Conservation (phyloP, 1,140 invertebrate genomes). For the Drosophila nigromelanica region DNA sequence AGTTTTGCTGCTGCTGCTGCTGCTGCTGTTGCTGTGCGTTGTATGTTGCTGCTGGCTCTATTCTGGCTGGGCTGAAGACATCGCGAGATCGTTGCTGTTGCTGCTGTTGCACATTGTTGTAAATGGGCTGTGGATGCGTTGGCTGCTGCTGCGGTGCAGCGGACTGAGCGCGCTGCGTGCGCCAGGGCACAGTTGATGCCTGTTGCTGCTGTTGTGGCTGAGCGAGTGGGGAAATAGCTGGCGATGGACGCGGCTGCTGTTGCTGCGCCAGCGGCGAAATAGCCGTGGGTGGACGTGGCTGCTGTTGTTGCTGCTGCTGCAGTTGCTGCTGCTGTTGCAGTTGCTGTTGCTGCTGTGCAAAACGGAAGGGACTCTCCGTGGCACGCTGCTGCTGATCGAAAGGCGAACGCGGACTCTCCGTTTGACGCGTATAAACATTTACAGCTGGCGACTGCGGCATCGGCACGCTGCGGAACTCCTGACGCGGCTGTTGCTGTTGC, state of each 20-base stretch:
- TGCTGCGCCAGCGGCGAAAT: slow-evolving; percentile 61
- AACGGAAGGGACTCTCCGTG: slow-evolving; percentile 72
- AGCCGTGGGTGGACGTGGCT: slow-evolving; percentile 28
- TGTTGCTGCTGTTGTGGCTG: slow-evolving; percentile 57
- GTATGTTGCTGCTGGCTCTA: slow-evolving; percentile 35
- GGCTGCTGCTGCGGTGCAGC: slow-evolving; percentile 42
- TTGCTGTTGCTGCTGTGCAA: slow-evolving; percentile 68
- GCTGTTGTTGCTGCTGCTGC: slow-evolving; percentile 45
- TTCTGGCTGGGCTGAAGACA: slow-evolving; percentile 41
- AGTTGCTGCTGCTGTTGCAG: slow-evolving; percentile 52
- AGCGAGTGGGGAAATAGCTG: slow-evolving; percentile 46
- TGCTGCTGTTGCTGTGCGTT: slow-evolving; percentile 41
- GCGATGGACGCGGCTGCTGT: slow-evolving; percentile 30
- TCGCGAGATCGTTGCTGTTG: slow-evolving; percentile 64
- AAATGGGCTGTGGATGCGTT: slow-evolving; percentile 71
- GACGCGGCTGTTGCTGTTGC: slow-evolving; percentile 24
- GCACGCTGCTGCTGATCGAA: slow-evolving; percentile 58
- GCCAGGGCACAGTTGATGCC: slow-evolving; percentile 68
- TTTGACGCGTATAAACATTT: slow-evolving; percentile 74
- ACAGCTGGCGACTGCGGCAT: slow-evolving; percentile 71
- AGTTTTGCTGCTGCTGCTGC: slow-evolving; percentile 58
- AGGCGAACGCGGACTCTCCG: slow-evolving; percentile 68
- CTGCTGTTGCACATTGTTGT: slow-evolving; percentile 70
- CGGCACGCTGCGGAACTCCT: slow-evolving; percentile 74
- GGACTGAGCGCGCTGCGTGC: slow-evolving; percentile 61